Evolutionary conservation across 2,113 vertebrate genomes (phyloP).

Genomic region (Pseudorasbora parva): DNA sequence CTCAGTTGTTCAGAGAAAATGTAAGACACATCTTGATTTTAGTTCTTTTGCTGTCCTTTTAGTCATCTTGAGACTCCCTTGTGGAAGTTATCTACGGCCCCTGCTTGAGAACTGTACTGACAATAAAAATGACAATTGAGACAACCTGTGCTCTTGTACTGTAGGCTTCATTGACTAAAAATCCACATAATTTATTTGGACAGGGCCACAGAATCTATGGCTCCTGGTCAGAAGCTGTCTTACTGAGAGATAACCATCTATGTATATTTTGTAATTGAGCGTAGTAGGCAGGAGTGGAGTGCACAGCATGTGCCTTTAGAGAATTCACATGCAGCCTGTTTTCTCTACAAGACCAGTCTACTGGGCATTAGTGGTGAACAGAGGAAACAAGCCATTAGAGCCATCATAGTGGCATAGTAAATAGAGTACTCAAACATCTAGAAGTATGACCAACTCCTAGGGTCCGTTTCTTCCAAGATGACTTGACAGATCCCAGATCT

Average conservation of each 20-base stretch:
- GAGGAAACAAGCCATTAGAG: constrained; percentile 15
- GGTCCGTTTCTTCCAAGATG: too few species aligned
- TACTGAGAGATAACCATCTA: background rate
- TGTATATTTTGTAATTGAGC: constrained; percentile 10
- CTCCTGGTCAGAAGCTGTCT: background rate
- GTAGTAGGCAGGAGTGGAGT: background rate
- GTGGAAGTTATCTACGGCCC: background rate
- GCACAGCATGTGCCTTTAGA: constrained; percentile 4
- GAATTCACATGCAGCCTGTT: constrained; percentile 2
- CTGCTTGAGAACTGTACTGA: background rate
- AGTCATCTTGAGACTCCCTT: background rate
- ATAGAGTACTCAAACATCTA: background rate
- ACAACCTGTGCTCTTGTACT: background rate
- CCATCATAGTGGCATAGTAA: background rate
- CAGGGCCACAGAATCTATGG: background rate
- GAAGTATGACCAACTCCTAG: background rate
- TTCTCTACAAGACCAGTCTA: constrained; percentile 6
- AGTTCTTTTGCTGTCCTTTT: too few species aligned
- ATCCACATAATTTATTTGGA: background rate
- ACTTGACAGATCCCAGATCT: too few species aligned
- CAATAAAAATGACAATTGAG: background rate
- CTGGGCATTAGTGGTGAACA: constrained; percentile 14
- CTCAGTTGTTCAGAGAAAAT: too few species aligned
- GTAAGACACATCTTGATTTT: too few species aligned
- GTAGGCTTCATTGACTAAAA: background rate